Conservation (phyloP, 2,888 invertebrate genomes). For the Adela reaumurella region DNA sequence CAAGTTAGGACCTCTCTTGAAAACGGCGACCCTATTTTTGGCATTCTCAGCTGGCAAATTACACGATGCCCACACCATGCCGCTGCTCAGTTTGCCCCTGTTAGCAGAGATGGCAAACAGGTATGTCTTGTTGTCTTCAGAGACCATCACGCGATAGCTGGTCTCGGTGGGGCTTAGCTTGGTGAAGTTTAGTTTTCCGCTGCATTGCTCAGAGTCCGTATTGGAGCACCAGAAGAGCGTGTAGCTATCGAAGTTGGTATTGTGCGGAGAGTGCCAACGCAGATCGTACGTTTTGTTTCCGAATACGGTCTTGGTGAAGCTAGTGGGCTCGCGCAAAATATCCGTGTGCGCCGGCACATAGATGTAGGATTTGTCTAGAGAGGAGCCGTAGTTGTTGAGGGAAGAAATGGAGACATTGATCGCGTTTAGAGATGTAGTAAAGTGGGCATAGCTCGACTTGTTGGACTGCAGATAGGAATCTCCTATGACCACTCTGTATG, state of each 20-base stretch:
- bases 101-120: conserved; percentile 84
- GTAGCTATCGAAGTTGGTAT: conserved; percentile 54
- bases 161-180: conserved; percentile 28
- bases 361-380: conserved; percentile 53
- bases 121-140: conserved; percentile 52
- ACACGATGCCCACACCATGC: conserved; percentile 83
- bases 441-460: conserved; percentile 59
- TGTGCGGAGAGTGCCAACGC: conserved; percentile 65
- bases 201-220: conserved; percentile 49
- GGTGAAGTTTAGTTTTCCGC: conserved; percentile 45
- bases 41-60: conserved; percentile 23
- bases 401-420: conserved; percentile 58
- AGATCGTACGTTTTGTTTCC: conserved; percentile 69
- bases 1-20: conserved; percentile 39
- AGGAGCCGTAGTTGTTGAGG: conserved; percentile 57
- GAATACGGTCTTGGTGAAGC: conserved; percentile 70
- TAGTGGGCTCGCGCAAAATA: conserved; percentile 43
- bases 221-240: conserved; percentile 79
- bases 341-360: conserved; percentile 57
- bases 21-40: conserved; percentile 55
- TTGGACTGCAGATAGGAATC: conserved; percentile 28
- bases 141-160: conserved; percentile 59
- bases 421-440: conserved; percentile 40
- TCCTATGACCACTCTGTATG: conserved; percentile 52
- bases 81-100: conserved; percentile 65